Base-by-base conservation (phyloP, 2,888 invertebrate species). In the Andrena bicolor region DNA sequence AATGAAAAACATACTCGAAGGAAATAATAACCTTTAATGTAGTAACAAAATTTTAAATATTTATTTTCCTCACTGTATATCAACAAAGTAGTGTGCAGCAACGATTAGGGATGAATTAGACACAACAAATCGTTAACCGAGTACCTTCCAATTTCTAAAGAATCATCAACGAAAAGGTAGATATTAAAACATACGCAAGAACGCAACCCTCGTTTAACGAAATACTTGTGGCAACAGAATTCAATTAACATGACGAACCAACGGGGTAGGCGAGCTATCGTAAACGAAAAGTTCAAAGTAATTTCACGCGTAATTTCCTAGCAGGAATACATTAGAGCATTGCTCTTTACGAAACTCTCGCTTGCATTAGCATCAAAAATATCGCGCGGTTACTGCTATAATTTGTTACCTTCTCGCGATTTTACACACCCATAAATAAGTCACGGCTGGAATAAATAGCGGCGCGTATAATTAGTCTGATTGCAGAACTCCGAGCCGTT, bases 261-360 rank as follows among this genome's bases (percentile, higher is more conserved):
- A 23, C 26, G 23, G 7, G 60, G 8, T 10, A 41, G 16, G 32
- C 30, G 26, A n/a, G 49, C 60, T 61, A 49, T 66, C 35, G 0
- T n/a, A 35, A 61, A 60, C 61, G 61, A 51, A 61, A 49, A 51
- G 75, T n/a, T 35, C 41, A n/a, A 53, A 61, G 16, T 41, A 76
- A 76, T 76, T 69, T 69, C 69, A 69, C 75, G 75, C 35, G 49
- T 20, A 28, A 61, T 76, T 61, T 49, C 26, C 35, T 10, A 1
- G 28, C 10, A 23, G 48, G 26, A 35, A 69, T 76, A 60, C 58
- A 13, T 30, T 35, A 6, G 23, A 16, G 28, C 28, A 32, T n/a
- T 8, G 26, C 23, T 60, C 51, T 61, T 41, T 20, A 16, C 16
- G 26, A 16, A 49, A 26, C 30, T 10, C 26, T 16, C 1, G 0